These are phyloP conservation scores for Bradypodion pumilum DNA, from an alignment of 2,797 vertebrate species.

Conservation along the genomic window DNA sequence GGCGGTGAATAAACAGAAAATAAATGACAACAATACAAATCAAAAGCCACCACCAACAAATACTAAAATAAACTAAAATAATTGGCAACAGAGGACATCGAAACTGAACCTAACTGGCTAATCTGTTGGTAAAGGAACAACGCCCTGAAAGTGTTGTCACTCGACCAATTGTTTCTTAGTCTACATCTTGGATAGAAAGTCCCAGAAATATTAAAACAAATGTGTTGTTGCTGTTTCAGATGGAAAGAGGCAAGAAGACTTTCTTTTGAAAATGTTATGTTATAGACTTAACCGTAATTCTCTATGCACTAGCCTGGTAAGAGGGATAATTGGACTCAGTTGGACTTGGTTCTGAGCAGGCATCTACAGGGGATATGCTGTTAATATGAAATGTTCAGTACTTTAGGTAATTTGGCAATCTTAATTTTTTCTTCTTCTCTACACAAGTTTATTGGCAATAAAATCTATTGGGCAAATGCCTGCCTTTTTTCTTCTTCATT, in stretches of 20 bases:
- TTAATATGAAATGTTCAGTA: constrained; percentile 16
- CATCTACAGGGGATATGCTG: neutral
- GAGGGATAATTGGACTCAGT: neutral
- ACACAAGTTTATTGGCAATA: constrained; percentile 25
- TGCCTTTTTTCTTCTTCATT: constrained; percentile 16
- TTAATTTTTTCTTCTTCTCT: neutral
- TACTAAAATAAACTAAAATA: too few species aligned
- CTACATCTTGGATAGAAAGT: too few species aligned
- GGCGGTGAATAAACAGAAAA: too few species aligned
- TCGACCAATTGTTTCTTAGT: too few species aligned
- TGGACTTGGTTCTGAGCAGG: neutral
- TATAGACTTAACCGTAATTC: constrained; percentile 49
- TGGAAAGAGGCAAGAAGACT: neutral
- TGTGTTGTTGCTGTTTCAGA: neutral
- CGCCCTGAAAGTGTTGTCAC: too few species aligned
- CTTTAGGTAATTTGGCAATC: neutral
- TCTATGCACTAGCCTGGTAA: too few species aligned
- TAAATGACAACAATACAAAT: too few species aligned
- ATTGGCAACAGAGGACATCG: too few species aligned
- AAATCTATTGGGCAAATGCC: neutral
- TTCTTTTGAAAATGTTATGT: neutral
- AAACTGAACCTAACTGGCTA: too few species aligned
- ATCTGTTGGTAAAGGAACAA: too few species aligned
- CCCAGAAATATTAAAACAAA: neutral
- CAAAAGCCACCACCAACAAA: too few species aligned